Percentiles rank a stretch among this genome's conserved stretches.
These are phyloP conservation scores for Enteromius radiatus DNA, from an alignment of 2,797 vertebrate genomes.

Conservation along the genomic window DNA sequence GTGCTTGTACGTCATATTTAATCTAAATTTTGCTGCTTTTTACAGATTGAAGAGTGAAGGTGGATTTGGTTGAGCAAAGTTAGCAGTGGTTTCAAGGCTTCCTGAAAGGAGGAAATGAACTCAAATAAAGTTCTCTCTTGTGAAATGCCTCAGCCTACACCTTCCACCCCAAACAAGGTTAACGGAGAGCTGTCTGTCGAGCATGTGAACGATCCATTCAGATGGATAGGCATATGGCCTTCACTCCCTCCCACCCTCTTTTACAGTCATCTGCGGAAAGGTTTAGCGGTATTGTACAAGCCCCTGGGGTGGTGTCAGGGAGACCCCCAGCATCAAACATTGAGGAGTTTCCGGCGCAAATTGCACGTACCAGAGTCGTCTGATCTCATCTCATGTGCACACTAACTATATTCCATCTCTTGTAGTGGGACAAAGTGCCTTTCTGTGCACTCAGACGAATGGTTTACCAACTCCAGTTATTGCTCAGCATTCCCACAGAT, in stretches of 20 bases:
- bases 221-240: conserved; percentile 57
- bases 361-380: conserved; percentile 34
- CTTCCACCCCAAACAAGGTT: conserved; percentile 34
- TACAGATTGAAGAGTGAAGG: background rate
- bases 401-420: conserved; percentile 53
- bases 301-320: conserved; percentile 58
- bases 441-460: conserved; percentile 25
- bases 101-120: background rate
- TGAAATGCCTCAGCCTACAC: conserved; percentile 23
- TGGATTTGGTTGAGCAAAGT: background rate
- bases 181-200: conserved; percentile 10
- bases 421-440: conserved; percentile 16
- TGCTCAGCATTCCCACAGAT: conserved; percentile 9
- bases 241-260: conserved; percentile 57
- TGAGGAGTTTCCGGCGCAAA: conserved; percentile 54
- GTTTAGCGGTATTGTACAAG: conserved; percentile 63
- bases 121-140: conserved; percentile 27
- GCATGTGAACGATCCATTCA: conserved; percentile 24
- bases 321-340: conserved; percentile 65
- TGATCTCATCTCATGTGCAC: conserved; percentile 40
- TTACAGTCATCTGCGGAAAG: conserved; percentile 71
- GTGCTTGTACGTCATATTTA: background rate
- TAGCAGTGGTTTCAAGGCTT: conserved; percentile 10
- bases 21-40: background rate
- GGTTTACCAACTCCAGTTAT: conserved; percentile 30